Conservation (phyloP, 2,113 vertebrate genomes). For the Lophotis ruficrista region DNA sequence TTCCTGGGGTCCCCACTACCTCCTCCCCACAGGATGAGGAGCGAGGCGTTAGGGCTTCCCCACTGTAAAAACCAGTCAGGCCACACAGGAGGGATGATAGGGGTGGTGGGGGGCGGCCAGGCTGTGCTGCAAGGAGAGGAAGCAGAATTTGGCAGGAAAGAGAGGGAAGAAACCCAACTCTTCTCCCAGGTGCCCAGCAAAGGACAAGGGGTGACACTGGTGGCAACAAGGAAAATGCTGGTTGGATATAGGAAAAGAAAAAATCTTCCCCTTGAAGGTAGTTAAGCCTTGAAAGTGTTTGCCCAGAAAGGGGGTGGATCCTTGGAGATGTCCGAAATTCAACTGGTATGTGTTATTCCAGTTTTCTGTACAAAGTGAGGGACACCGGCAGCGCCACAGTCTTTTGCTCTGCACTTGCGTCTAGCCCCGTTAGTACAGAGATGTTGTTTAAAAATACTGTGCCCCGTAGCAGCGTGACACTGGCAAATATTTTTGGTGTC, state of each 20-base stretch:
- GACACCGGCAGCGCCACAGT: fast-evolving
- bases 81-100: background rate
- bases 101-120: fast-evolving
- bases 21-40: background rate
- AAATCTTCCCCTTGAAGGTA: background rate
- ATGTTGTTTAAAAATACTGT: background rate
- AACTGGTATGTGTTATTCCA: fast-evolving
- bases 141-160: fast-evolving
- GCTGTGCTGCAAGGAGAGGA: background rate
- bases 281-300: background rate
- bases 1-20: background rate
- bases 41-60: fast-evolving
- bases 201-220: background rate
- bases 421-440: fast-evolving
- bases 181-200: background rate
- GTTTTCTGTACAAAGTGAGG: background rate
- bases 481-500: background rate
- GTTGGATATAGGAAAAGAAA: fast-evolving
- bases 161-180: background rate
- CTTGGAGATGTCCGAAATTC: background rate
- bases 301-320: background rate
- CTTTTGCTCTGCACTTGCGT: fast-evolving
- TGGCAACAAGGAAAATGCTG: background rate
- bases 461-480: background rate
- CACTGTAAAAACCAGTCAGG: background rate